Evolutionary conservation across 2,888 invertebrate species (phyloP), one percentile per base, ranked within the genome.

Genomic region (Pseudococcus longispinus): DNA sequence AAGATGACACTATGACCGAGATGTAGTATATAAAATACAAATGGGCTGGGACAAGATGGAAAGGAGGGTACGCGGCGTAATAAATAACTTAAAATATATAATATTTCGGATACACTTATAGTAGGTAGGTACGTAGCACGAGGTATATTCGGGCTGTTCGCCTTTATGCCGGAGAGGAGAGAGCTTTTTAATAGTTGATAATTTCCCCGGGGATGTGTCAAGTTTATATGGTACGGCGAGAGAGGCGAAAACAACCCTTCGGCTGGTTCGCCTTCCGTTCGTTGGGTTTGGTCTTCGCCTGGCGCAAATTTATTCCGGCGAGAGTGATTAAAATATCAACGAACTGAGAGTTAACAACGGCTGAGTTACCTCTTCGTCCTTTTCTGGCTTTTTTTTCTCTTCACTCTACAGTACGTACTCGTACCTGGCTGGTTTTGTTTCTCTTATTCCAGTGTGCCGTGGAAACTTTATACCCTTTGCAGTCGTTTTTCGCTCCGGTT

Each of bases 281-380:
- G n/a, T n/a, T n/a, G n/a, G n/a, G n/a, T 13, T 46, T n/a, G 51
- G 51, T 51, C 51, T 51, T 65, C 23, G 23, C 65, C 26, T 26
- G 23, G 65, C 65, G 65, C 85, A 85, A 85, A 85, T 85, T 85
- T 85, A 85, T 85, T 44, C 85, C 85, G 29, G 20, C 65, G 85
- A 85, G 85, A 42, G 85, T 85, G 85, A 85, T 85, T 85, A 85
- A 85, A 85, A 85, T 37, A 85, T 85, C 85, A 65, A 70, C 85
- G 37, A 42, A 26, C 65, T 65, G 65, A 65, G 42, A 80, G 80
- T 80, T 80, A 18, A 80, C 15, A 80, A 18, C 51, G 6, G 15
- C 44, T 46, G n/a, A 37, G n/a, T 29, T 26, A 20, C 60, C 26
- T 65, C 65, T 65, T 65, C 26, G 9, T 26, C 65, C 65, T 60